phyloP scores from a whole-genome alignment of 2,113 vertebrate species.

The Corynorhinus townsendii region DNA sequence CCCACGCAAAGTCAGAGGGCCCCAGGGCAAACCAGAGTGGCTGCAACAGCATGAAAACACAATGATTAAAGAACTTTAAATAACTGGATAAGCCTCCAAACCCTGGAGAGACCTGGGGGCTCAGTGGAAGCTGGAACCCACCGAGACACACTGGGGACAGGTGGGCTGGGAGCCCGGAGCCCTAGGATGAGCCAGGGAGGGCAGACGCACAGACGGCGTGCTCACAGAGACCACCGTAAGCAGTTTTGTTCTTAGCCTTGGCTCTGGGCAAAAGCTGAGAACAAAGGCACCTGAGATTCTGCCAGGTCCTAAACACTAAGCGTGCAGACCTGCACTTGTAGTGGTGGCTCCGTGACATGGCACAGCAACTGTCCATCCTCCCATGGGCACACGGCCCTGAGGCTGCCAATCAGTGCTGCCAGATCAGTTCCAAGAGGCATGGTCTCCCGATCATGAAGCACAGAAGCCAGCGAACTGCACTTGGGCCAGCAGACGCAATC shows the following conservation, averaged over 20 bases:
- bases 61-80: background rate
- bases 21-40: background rate
- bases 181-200: background rate
- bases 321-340: fast-evolving
- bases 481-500: background rate
- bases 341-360: background rate
- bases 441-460: no score
- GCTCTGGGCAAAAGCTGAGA: background rate
- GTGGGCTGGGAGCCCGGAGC: fast-evolving
- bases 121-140: no score
- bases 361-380: background rate
- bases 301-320: fast-evolving
- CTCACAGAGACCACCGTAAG: background rate
- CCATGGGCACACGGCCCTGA: fast-evolving
- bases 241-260: background rate
- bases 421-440: fast-evolving
- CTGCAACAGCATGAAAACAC: background rate
- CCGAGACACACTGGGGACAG: background rate
- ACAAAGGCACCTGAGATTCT: background rate
- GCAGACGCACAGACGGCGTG: background rate
- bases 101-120: no score
- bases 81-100: background rate
- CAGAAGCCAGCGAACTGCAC: fast-evolving
- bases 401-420: background rate
- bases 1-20: no score